phyloP scores from a whole-genome alignment of 2,113 vertebrate species.

The Cepphus grylle region DNA sequence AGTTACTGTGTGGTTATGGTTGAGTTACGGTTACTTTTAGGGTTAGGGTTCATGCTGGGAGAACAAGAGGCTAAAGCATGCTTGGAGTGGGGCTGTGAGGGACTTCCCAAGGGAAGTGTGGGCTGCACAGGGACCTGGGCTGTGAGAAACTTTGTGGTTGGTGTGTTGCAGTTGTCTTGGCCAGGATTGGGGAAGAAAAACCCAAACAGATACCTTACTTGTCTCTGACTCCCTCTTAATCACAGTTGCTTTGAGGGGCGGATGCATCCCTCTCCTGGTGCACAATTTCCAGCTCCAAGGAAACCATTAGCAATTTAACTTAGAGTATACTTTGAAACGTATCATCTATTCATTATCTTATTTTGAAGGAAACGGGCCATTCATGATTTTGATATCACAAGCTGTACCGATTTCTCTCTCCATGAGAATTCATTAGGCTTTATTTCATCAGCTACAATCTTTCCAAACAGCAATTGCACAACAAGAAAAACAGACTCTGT shows the following conservation, averaged over 20 bases:
- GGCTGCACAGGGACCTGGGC: not conserved
- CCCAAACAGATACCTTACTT: not conserved
- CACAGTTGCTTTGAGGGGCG: not conserved
- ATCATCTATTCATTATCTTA: not conserved
- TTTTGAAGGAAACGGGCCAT: not conserved
- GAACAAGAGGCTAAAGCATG: not conserved
- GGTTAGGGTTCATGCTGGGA: not conserved
- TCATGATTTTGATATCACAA: slow-evolving; percentile 28
- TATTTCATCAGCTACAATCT: slow-evolving; percentile 36
- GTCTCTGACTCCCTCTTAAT: not conserved
- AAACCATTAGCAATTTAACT: not conserved
- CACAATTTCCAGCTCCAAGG: not conserved
- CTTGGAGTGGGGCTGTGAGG: not conserved
- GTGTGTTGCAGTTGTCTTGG: not conserved
- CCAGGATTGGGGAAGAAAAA: not conserved
- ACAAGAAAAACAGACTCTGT: not conserved
- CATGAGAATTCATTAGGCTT: slow-evolving; percentile 18
- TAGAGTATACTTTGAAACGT: not conserved
- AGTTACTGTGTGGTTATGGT: not conserved
- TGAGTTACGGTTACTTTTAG: not conserved
- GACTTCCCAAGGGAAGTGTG: not conserved
- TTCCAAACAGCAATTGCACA: not conserved
- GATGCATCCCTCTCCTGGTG: not conserved
- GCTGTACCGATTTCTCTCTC: slow-evolving; percentile 52
- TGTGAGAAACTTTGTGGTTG: not conserved